Evolutionary conservation across 2,888 invertebrate species (phyloP).

Genomic region (Aspidapion aeneum): DNA sequence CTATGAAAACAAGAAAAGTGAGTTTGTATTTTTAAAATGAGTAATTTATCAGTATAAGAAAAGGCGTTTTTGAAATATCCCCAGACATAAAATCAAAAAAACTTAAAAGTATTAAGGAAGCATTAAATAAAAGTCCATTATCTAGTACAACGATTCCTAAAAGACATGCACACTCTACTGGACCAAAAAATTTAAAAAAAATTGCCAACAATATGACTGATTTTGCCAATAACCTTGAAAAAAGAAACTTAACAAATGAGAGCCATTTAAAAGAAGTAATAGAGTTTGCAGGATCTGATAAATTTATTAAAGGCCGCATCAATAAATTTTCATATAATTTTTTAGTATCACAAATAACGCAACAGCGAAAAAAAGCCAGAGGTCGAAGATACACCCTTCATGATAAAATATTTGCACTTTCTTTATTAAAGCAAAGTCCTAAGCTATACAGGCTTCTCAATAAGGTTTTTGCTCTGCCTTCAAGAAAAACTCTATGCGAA

Average conservation of each 20-base stretch:
- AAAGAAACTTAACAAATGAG: background rate
- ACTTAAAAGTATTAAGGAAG: too few relatives aligned
- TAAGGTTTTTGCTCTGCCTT: slow-evolving; percentile 1
- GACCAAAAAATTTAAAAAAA: too few relatives aligned
- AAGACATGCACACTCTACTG: too few relatives aligned
- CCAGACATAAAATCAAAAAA: too few relatives aligned
- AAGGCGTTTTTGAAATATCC: too few relatives aligned
- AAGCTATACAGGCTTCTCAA: background rate
- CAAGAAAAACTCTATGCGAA: background rate
- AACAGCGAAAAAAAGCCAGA: background rate
- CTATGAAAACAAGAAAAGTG: too few relatives aligned
- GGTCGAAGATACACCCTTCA: background rate
- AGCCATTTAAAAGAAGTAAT: background rate
- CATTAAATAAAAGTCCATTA: too few relatives aligned
- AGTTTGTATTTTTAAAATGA: too few relatives aligned
- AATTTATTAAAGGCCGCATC: background rate
- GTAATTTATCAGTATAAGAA: too few relatives aligned
- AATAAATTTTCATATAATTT: background rate
- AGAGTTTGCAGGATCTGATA: background rate
- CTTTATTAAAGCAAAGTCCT: background rate
- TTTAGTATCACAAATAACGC: background rate
- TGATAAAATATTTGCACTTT: background rate
- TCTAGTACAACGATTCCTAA: too few relatives aligned
- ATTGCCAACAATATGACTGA: background rate
- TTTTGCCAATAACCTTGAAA: background rate